Evolutionary conservation across 2,888 invertebrate species (phyloP), one percentile per base, ranked within the genome.

Genomic region (Dorcus parallelipipedus): DNA sequence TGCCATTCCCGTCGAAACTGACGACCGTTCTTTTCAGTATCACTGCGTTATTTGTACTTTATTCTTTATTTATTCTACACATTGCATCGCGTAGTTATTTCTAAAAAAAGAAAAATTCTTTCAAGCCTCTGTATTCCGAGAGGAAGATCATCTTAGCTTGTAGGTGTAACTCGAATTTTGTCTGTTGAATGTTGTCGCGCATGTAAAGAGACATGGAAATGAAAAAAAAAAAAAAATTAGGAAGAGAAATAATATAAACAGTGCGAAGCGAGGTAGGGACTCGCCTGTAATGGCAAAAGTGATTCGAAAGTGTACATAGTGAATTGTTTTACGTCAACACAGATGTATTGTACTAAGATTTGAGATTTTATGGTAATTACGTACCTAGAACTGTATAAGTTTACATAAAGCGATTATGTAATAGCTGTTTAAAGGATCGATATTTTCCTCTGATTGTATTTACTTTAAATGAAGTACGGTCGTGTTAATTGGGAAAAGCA

Each of bases 221-320:
- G 26, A 33, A 4, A 6, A 6, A 33, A 33, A 33, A 33, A 33
- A 33, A 33, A 33, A 33, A 33, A 33, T 3, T 33, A 7, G 41
- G 47, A 47, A n/a, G 41, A 17, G n/a, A 52, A 52, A 42, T 23
- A 38, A 42, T 14, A 33, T 10, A 48, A 53, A 33, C 42, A 56
- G 55, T 56, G 49, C 49, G 58, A 61, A 61, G 50, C 48, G 59
- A 58, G 60, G 61, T 45, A 63, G 53, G 58, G 64, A 64, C 62
- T 64, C 64, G 26, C 26, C 26, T 33, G 26, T 33, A 5, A 14
- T 50, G 49, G 52, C 53, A 56, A 58, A 59, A 61, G 59, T 54
- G 39, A 54, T 45, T 45, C 49, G 41, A 62, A 60, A 59, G 56
- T 67, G 66, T 67, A 65, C 47, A 67, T 67, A 67, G 63, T 62